Conservation (phyloP, 1,140 invertebrate species). For the Orussus abietinus region DNA sequence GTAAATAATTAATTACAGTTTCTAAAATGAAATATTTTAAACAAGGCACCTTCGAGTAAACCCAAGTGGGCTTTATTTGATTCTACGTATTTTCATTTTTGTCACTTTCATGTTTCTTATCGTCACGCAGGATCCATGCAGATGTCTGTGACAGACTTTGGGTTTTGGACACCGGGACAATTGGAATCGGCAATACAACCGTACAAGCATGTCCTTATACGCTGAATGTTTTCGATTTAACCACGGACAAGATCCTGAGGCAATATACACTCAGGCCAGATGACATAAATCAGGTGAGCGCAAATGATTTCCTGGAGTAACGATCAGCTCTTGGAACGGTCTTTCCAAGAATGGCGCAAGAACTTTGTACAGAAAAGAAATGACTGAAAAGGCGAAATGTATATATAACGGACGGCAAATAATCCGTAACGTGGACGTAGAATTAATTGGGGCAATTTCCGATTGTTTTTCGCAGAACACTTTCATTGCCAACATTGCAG, state of each 20-base stretch:
- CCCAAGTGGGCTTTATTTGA: background rate
- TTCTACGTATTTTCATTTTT: slow-evolving; percentile 7
- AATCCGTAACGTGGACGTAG: no score
- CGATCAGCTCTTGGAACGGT: no score
- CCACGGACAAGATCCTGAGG: slow-evolving; percentile 65
- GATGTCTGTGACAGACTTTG: slow-evolving; percentile 74
- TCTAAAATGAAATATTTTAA: background rate
- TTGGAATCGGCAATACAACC: slow-evolving; percentile 72
- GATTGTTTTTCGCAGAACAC: slow-evolving; percentile 54
- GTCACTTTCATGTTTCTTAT: no score
- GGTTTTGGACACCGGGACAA: slow-evolving; percentile 77
- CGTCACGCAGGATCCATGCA: slow-evolving; percentile 55
- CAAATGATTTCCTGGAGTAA: no score
- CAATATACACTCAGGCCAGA: slow-evolving; percentile 67
- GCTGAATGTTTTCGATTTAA: slow-evolving; percentile 71
- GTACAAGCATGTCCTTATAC: slow-evolving; percentile 69
- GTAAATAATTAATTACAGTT: slow-evolving; percentile 22
- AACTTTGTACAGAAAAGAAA: no score
- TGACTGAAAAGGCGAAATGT: no score
- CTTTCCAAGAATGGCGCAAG: no score
- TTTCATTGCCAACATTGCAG: slow-evolving; percentile 78
- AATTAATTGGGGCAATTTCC: no score
- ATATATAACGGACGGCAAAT: no score
- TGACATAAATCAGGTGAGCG: slow-evolving; percentile 63
- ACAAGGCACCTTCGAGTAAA: background rate